Conservation (phyloP, 2,113 vertebrate species). For the Thamnophis sirtalis region DNA sequence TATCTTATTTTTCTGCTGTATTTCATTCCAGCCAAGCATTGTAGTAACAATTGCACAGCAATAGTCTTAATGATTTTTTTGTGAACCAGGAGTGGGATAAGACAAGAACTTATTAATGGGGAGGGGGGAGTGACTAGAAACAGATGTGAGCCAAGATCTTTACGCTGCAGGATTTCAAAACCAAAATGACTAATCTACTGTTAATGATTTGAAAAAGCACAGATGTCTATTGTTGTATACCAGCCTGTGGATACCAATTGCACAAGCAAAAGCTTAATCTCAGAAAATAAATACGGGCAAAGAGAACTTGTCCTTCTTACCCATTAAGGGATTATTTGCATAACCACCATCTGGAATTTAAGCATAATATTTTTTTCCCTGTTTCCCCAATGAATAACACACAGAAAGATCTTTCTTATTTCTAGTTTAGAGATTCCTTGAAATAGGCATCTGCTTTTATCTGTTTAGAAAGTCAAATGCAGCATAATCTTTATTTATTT, state of each 20-base stretch:
- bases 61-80: not conserved
- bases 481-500: constrained; percentile 23
- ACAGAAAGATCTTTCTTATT: not conserved
- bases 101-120: constrained; percentile 1
- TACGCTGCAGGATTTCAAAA: constrained; percentile 12
- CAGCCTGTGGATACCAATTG: constrained; percentile 19
- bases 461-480: constrained; percentile 12
- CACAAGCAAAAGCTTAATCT: constrained; percentile 41
- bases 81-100: not conserved
- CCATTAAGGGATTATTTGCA: constrained; percentile 40
- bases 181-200: constrained; percentile 36
- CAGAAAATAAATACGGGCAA: constrained; percentile 45
- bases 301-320: constrained; percentile 35
- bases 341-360: constrained; percentile 41
- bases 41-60: not conserved
- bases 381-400: not conserved
- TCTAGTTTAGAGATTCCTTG: not conserved
- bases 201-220: constrained; percentile 43
- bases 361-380: not conserved
- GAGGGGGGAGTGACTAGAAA: not conserved
- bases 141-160: constrained; percentile 21
- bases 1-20: not conserved
- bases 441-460: constrained; percentile 8
- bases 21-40: not conserved
- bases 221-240: constrained; percentile 28